These are phyloP conservation scores for Chiloscyllium punctatum DNA, from an alignment of 2,797 vertebrate species.

Conservation along the genomic window DNA sequence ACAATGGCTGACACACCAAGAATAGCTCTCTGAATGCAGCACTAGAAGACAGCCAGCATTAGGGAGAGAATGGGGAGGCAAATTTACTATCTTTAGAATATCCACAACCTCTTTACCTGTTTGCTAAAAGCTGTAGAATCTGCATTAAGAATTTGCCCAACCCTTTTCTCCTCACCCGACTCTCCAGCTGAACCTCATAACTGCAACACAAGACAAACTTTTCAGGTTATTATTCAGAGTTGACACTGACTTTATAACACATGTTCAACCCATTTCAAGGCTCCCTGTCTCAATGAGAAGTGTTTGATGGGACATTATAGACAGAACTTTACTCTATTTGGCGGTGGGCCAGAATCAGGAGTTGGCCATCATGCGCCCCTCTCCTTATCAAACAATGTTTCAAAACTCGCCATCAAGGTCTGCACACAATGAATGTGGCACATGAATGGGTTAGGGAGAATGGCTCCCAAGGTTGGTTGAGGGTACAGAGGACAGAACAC, in stretches of 20 bases:
- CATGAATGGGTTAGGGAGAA: background rate
- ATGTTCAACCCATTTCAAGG: background rate
- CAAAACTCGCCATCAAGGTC: background rate
- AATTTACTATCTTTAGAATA: background rate
- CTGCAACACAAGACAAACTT: slow-evolving; percentile 45
- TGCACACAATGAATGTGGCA: background rate
- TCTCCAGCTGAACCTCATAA: slow-evolving; percentile 90
- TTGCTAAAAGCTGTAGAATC: slow-evolving; percentile 87
- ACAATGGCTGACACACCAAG: background rate
- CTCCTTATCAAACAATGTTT: background rate
- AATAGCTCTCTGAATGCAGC: background rate
- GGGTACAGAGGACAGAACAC: background rate
- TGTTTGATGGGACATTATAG: background rate
- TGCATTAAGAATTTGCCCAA: slow-evolving; percentile 89
- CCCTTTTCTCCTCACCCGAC: slow-evolving; percentile 78
- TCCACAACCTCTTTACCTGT: slow-evolving; percentile 61
- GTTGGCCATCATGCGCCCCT: background rate
- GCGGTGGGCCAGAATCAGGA: background rate
- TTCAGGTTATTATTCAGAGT: background rate
- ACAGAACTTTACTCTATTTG: background rate
- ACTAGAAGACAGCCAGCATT: background rate
- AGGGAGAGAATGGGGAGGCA: background rate
- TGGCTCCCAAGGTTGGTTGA: background rate
- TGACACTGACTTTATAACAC: background rate
- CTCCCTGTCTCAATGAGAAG: background rate